Base-by-base conservation (phyloP, 2,888 invertebrate genomes). In the Vannuccia rotundouncinata region DNA sequence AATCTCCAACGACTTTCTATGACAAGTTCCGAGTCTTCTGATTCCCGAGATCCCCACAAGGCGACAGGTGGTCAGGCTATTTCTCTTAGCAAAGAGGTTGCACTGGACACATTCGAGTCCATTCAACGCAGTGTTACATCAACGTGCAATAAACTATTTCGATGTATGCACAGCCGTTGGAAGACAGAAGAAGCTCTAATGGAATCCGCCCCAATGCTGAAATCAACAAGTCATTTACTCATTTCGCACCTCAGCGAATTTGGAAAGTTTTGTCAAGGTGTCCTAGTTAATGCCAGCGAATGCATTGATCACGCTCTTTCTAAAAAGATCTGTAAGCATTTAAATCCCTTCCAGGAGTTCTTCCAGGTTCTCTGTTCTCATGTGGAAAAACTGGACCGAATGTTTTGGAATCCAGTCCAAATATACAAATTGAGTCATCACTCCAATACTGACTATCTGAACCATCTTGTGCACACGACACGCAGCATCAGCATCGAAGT, bases 311-410 rank as follows among this genome's bases (percentile, higher is more conserved):
- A 84, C 76, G 85, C 86, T 79, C 82, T 87, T 45, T 84, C 85
- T 2, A 84, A 83, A 59, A 85, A 85, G 79, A 82, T 86, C 17
- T 83, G 83, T 78, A 85, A 85, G 77, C 84, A 85, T 73, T 82
- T 86, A 13, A 83, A 82, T 59, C 85, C 86, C 5, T 81, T 87
- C 30, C 85, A 86, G 80, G 84, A 84, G 0, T 27, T 45, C 76
- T 60, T 81, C 31, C 29, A 17, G 29, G 29, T 29, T 25, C 74
- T 81, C 74, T 59, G 79, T 28, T 81, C 45, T 22, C 27, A 31
- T 45, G 78, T 94, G 84, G 92, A 94, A 31, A 92, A 92, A 84
- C 93, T 94, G 0, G 66, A 25, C 25, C 2, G 78, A 13, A 2
- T 75, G 2, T 13, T 5, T 29, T 75, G 75, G 75, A 29, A 31